These are phyloP conservation scores for Leucopsar rothschildi DNA, from an alignment of 2,113 vertebrate genomes.

Conservation along the genomic window DNA sequence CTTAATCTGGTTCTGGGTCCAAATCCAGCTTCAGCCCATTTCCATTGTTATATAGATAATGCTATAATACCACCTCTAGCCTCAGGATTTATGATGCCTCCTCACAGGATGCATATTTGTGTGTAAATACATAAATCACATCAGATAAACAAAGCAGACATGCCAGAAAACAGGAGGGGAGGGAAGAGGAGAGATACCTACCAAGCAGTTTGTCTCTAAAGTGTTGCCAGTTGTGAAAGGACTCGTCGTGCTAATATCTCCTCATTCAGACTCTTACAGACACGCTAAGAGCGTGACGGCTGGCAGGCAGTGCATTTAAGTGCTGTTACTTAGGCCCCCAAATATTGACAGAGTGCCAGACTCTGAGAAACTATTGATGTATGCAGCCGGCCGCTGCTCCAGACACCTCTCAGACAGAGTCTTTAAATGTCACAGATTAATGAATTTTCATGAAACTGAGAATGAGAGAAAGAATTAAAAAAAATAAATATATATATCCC, in stretches of 20 bases:
- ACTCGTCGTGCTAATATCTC: conserved; percentile 71
- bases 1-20: conserved; percentile 46
- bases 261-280: conserved; percentile 63
- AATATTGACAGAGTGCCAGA: conserved; percentile 83
- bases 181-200: conserved; percentile 59
- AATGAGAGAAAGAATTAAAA: conserved; percentile 59
- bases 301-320: conserved; percentile 73
- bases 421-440: conserved; percentile 86
- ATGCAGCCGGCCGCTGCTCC: conserved; percentile 75
- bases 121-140: conserved; percentile 67
- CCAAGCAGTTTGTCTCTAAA: conserved; percentile 67
- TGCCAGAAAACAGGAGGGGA: conserved; percentile 58
- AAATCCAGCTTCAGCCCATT: conserved; percentile 41
- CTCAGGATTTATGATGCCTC: conserved; percentile 51
- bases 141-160: conserved; percentile 69
- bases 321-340: conserved; percentile 73
- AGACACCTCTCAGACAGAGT: conserved; percentile 81
- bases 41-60: conserved; percentile 38
- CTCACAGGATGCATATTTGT: conserved; percentile 62
- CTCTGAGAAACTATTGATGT: conserved; percentile 79
- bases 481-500: conserved; percentile 9
- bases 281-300: conserved; percentile 67
- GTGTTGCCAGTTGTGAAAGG: conserved; percentile 70
- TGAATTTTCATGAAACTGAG: conserved; percentile 82
- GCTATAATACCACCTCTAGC: conserved; percentile 42